A percentile compares a stretch with the other conserved stretches of the same genome.
Conservation (phyloP, 1,140 invertebrate species). For the Trichonephila inaurata region DNA sequence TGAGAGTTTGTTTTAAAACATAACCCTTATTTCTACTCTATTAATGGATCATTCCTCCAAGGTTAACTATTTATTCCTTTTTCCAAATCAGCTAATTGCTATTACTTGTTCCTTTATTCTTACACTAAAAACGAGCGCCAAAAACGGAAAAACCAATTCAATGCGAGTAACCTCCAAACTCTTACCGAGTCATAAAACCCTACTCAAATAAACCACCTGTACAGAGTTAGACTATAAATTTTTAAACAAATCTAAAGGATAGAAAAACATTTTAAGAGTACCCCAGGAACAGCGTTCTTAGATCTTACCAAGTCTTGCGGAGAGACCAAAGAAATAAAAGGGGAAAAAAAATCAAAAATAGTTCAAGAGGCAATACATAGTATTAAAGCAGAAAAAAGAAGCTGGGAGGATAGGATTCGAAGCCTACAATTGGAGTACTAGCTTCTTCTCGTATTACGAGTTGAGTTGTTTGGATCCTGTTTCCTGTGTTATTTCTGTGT, state of each 20-base stretch:
- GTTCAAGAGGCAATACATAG: conserved; percentile 26
- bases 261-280: not conserved
- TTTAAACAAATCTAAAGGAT: not conserved
- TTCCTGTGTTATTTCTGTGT: conserved; percentile 11
- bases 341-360: not conserved
- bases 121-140: not conserved
- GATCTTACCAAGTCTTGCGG: not conserved
- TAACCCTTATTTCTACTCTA: too few relatives aligned
- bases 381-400: not conserved
- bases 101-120: not conserved
- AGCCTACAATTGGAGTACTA: conserved; percentile 2
- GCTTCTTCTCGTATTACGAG: conserved; percentile 9
- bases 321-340: not conserved
- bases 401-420: not conserved
- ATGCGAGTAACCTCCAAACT: not conserved
- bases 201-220: not conserved
- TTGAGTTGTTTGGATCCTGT: conserved; percentile 37
- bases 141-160: not conserved
- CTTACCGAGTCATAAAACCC: not conserved
- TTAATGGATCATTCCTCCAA: too few relatives aligned
- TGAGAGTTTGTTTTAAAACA: too few relatives aligned
- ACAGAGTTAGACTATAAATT: not conserved
- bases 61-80: not conserved
- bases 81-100: not conserved
- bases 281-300: not conserved